Conservation (phyloP, 1,140 invertebrate species). For the Euwallacea similis region DNA sequence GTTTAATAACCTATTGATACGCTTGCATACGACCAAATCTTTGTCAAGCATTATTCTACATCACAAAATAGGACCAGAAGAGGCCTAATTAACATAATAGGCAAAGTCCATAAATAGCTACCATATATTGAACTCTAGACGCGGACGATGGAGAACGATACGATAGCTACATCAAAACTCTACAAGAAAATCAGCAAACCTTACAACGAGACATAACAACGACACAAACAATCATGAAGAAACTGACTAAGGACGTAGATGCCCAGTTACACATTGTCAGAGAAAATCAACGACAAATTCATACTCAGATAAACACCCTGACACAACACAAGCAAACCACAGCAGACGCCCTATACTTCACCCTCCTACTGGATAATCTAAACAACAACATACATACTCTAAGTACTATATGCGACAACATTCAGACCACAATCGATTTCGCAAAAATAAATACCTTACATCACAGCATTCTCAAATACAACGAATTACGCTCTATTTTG, state of each 20-base stretch:
- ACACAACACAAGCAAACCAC: too few species aligned
- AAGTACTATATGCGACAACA: too few species aligned
- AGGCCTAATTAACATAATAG: constrained; percentile 10
- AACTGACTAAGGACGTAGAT: constrained; percentile 3
- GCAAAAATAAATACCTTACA: too few species aligned
- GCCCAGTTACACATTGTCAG: background rate
- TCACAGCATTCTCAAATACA: too few species aligned
- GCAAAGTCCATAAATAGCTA: constrained; percentile 8
- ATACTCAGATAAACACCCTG: too few species aligned
- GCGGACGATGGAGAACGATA: constrained; percentile 21
- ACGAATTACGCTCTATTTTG: too few species aligned
- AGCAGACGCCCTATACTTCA: too few species aligned
- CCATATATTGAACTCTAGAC: constrained; percentile 2
- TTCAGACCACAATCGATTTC: too few species aligned
- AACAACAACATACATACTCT: too few species aligned
- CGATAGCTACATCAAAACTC: constrained; percentile 11
- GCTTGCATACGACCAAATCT: background rate
- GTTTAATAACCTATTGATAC: background rate
- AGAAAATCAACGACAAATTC: constrained; percentile 2
- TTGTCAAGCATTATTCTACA: constrained; percentile 13
- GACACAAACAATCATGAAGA: constrained; percentile 16
- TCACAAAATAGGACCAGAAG: constrained; percentile 5
- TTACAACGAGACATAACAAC: constrained; percentile 6
- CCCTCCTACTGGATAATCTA: too few species aligned
- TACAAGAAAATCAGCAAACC: constrained; percentile 8